Conservation (phyloP, 2,113 vertebrate genomes). For the Coreoperca whiteheadi region DNA sequence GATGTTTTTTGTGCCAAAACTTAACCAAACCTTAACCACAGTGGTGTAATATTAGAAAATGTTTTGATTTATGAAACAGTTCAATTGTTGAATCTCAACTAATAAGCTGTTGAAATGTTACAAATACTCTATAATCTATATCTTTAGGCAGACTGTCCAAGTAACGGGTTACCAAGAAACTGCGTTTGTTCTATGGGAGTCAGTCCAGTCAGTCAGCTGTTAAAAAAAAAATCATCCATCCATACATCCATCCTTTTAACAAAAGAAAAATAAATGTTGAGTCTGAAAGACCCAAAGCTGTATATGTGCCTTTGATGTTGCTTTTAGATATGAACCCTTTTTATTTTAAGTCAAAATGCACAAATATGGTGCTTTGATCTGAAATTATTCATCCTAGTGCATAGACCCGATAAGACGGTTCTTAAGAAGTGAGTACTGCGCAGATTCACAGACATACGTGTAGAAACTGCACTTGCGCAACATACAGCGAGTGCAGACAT, state of each 20-base stretch:
- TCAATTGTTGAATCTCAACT: no score
- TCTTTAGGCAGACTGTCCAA: no score
- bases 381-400: constrained; percentile 45
- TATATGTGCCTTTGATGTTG: constrained; percentile 34
- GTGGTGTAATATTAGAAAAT: no score
- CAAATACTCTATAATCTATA: no score
- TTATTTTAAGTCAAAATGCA: constrained; percentile 42
- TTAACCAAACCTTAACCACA: no score
- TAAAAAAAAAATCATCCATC: not conserved
- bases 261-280: constrained; percentile 31
- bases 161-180: no score
- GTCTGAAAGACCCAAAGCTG: constrained; percentile 26
- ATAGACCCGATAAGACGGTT: constrained; percentile 45
- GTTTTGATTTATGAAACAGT: no score
- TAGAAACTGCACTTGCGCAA: constrained; percentile 55
- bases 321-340: constrained; percentile 29
- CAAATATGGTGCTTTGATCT: constrained; percentile 36
- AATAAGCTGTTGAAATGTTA: no score
- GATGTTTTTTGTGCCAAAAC: no score
- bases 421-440: constrained; percentile 36
- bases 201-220: constrained; percentile 31
- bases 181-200: constrained; percentile 37
- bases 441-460: constrained; percentile 17
- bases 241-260: constrained; percentile 17
- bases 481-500: constrained; percentile 44